Evolutionary conservation across 2,797 vertebrate species (phyloP), one percentile per base, ranked within the genome.

Genomic region (Hippoglossus hippoglossus): DNA sequence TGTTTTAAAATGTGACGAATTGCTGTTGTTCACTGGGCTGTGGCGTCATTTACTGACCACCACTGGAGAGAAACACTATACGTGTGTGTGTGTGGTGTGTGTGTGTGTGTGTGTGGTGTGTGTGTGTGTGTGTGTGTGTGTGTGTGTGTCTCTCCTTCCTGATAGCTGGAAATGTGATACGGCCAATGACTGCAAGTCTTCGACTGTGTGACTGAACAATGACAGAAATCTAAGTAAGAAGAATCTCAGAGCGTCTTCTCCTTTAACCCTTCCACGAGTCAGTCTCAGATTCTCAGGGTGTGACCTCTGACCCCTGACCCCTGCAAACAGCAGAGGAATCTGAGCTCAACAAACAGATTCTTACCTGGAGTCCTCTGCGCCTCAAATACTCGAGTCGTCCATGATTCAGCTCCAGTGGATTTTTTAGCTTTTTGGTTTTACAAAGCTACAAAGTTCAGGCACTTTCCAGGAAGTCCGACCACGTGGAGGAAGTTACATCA

Each of bases 331-430:
- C 13, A 53, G 19, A 60, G 13, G 50, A 71, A 67, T 55, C 28
- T 26, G 5, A 41, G 9, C 28, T 58, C 25, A 0, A 58, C 16
- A 56, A 31, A 31, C 22, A 18, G 16, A 7, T 22, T 71, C 87
- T 81, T 86, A 92, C 91, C 89, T 92, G 89, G 1, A 92, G 89
- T 54, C 91, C 91, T 24, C 91, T 66, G 58, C 91, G 88, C 73
- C 91, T 71, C 75, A 92, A 65, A 92, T 92, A 57, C 91, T 92
- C 0, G 91, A 92, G 87, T 92, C 91, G 12, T 92, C 91, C 91
- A 92, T 92, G 81, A 63, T 59, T 8, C 39, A 12, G 59, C 24
- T 54, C 39, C 0, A 47, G 25, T 50, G 8, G 26, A 2, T 61
- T 13, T 31, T 44, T 18, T 28, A 31, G 4, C 3, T 55, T 73